phyloP scores from a whole-genome alignment of 2,113 vertebrate species.

The Cynoglossus semilaevis region DNA sequence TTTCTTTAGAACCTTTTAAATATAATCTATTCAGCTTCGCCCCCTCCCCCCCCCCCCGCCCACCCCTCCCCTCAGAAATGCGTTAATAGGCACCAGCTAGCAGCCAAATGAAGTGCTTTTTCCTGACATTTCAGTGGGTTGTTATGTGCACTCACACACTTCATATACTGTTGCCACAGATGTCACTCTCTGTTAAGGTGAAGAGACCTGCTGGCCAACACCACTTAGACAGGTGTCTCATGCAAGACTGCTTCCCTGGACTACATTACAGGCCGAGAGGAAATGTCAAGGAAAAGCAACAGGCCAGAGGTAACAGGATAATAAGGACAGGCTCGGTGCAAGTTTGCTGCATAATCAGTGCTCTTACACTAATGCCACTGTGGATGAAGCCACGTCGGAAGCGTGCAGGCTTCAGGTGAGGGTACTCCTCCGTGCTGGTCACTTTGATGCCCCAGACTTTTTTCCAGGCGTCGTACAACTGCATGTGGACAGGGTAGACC shows the following conservation, averaged over 20 bases:
- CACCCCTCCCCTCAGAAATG: slow-evolving; percentile 11
- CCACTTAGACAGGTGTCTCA: slow-evolving; percentile 44
- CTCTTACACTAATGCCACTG: slow-evolving; percentile 89
- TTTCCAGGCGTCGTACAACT: slow-evolving; percentile 97
- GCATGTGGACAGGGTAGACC: slow-evolving; percentile 92
- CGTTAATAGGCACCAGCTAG: slow-evolving; percentile 19
- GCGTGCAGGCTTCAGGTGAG: slow-evolving; percentile 94
- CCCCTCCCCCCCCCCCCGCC: slow-evolving; percentile 8
- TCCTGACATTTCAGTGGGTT: slow-evolving; percentile 48
- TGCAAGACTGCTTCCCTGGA: slow-evolving; percentile 37
- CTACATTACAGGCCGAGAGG: slow-evolving; percentile 18
- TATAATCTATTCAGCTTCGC: slow-evolving; percentile 46
- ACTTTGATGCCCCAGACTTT: slow-evolving; percentile 94
- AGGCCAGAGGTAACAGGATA: slow-evolving; percentile 42
- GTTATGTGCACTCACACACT: slow-evolving; percentile 29
- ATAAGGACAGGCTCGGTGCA: slow-evolving; percentile 32
- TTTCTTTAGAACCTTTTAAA: slow-evolving; percentile 38
- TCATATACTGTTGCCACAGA: slow-evolving; percentile 31
- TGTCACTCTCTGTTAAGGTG: slow-evolving; percentile 51
- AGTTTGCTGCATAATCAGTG: background rate
- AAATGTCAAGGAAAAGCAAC: slow-evolving; percentile 8
- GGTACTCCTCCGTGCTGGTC: slow-evolving; percentile 97
- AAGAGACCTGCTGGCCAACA: slow-evolving; percentile 17
- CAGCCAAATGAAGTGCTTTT: slow-evolving; percentile 25
- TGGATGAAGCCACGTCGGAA: slow-evolving; percentile 93